Evolutionary conservation across 2,797 vertebrate species (phyloP).

Genomic region (Enteromius fasciolatus): DNA sequence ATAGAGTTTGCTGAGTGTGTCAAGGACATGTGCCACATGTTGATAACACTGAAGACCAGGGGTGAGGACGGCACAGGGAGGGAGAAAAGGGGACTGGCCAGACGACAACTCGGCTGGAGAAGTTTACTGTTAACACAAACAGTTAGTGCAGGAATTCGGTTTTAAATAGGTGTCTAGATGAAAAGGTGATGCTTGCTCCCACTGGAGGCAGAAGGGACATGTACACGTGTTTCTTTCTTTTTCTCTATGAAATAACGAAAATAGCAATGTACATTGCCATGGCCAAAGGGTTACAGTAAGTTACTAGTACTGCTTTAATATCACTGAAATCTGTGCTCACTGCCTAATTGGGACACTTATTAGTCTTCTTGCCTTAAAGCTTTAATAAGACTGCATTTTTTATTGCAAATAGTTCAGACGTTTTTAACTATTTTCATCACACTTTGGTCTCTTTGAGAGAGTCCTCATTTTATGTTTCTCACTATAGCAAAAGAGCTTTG

Average conservation of each 20-base stretch:
- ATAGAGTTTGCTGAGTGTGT: constrained; percentile 82
- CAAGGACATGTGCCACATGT: constrained; percentile 96
- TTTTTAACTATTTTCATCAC: constrained; percentile 3
- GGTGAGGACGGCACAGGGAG: constrained; percentile 60
- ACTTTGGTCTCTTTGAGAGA: not conserved
- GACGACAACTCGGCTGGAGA: constrained; percentile 77
- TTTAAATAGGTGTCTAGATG: constrained; percentile 76
- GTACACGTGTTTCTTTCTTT: constrained; percentile 12
- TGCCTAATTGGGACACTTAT: constrained; percentile 15
- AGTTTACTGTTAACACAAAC: constrained; percentile 84
- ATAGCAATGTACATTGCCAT: not conserved
- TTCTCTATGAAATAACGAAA: constrained; percentile 1
- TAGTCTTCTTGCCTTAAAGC: not conserved
- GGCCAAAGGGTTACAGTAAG: constrained; percentile 2
- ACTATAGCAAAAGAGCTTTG: constrained; percentile 1
- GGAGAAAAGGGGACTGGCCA: constrained; percentile 70
- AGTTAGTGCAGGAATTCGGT: constrained; percentile 85
- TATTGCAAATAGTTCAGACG: not conserved
- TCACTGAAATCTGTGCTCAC: not conserved
- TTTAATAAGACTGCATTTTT: constrained; percentile 20
- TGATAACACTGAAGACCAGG: constrained; percentile 85
- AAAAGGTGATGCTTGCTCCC: constrained; percentile 72
- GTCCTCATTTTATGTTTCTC: not conserved
- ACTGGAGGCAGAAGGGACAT: constrained; percentile 70
- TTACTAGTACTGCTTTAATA: not conserved